A percentile compares a stretch with the other conserved stretches of the same genome.
Conservation (phyloP, 1,140 invertebrate species). For the Berghia stephanieae region DNA sequence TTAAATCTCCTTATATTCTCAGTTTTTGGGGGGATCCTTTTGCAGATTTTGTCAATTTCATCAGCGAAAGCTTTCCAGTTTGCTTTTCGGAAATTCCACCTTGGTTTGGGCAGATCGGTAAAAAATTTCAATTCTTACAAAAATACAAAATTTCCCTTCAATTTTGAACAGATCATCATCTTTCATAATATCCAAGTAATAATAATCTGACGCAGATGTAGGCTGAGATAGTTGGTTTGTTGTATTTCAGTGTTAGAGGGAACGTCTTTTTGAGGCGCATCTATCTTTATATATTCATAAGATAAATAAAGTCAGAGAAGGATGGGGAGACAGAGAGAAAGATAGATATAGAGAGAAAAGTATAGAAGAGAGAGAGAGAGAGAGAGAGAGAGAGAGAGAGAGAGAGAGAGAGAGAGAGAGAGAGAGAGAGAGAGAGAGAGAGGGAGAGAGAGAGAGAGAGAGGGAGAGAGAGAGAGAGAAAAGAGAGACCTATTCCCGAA, state of each 20-base stretch:
- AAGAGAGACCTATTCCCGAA: not conserved
- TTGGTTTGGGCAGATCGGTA: too few species aligned
- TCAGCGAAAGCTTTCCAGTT: too few species aligned
- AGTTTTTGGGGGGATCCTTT: too few species aligned
- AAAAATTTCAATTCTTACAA: too few species aligned
- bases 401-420: not conserved
- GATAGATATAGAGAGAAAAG: not conserved
- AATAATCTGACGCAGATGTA: not conserved
- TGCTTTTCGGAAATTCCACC: too few species aligned
- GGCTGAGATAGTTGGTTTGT: not conserved
- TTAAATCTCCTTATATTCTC: too few species aligned
- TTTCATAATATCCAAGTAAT: not conserved
- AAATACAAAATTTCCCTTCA: too few species aligned
- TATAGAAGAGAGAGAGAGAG: constrained; percentile 5
- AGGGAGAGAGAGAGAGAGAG: not conserved
- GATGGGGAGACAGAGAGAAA: not conserved
- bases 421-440: not conserved
- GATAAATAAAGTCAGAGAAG: not conserved
- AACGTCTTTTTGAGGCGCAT: not conserved
- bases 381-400: constrained; percentile 7
- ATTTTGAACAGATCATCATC: too few species aligned
- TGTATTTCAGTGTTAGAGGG: not conserved
- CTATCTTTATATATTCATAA: too few species aligned
- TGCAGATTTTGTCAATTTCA: too few species aligned
- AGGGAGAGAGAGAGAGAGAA: constrained; percentile 5